Base-by-base conservation (phyloP, 92 coral and sea anemone species). In the Epizoanthus scotinus region DNA sequence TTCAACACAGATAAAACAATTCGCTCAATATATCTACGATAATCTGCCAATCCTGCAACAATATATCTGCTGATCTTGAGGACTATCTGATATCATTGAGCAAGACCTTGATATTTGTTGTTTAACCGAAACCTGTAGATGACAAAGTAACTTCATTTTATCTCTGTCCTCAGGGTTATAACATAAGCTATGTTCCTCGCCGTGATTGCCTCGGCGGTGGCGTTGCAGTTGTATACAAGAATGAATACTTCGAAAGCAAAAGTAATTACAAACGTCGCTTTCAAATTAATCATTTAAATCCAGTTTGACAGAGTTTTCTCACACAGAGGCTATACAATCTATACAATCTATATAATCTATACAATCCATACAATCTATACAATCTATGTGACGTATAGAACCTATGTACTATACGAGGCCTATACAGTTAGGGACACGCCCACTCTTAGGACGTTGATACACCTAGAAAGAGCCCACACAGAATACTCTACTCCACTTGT, bases 1-100 rank as follows among this genome's bases (percentile, higher is more conserved):
- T 63, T 14, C 69, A 63, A 63, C 42, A 63, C 42, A 62, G 22
- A 62, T 62, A 34, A 62, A 62, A 62, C 21, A 15, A 34, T 62
- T 62, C 67, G 67, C 67, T 62, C 67, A 62, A 62, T 62, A 62
- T 62, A 62, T 31, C 67, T 62, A 56, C 61, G 62, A 56, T 56
- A 56, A 56, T 17, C 62, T 56, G 62, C 25, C 22, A 56, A 56
- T 56, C 62, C 62, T 56, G 25, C 25, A 56, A 56, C 62, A 56
- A 56, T 18, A 56, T 17, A 56, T 9, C 62, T 56, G 62, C 62
- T 18, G 25, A 8, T 56, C 25, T 18, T 56, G 62, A 0, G 25
- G 62, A 56, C 62, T 56, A 56, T n/a, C n/a, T n/a, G n/a, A n/a
- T 56, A 56, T 56, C 62, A 9, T 56, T 8, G 62, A 56, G 2